A percentile compares a stretch with the other conserved stretches of the same genome.
Evolutionary conservation across 2,888 invertebrate genomes (phyloP).

Genomic region (Torymus auratus): DNA sequence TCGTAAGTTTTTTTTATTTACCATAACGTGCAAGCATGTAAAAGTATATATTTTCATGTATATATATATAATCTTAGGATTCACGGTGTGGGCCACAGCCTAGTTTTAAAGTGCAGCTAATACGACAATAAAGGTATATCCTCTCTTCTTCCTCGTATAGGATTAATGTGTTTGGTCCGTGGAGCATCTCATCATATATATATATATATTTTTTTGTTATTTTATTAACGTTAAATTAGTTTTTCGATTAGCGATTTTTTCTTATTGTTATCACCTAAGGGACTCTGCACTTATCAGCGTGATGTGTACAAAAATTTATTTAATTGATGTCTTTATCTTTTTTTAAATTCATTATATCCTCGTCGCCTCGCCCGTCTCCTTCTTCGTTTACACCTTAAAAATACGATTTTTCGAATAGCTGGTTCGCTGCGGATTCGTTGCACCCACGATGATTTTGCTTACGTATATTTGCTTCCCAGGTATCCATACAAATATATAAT

Average conservation of each 20-base stretch:
- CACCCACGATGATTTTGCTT: conserved; percentile 12
- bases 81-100: conserved; percentile 63
- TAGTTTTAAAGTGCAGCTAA: conserved; percentile 68
- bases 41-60: conserved; percentile 41
- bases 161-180: conserved; percentile 72
- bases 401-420: too few relatives aligned
- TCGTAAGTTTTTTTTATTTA: conserved; percentile 10
- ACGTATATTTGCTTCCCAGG: neutral
- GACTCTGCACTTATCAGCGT: conserved; percentile 59
- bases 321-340: conserved; percentile 36
- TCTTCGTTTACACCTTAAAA: too few relatives aligned
- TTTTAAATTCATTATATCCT: conserved; percentile 17
- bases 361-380: too few relatives aligned
- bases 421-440: neutral
- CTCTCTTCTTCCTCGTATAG: conserved; percentile 13
- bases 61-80: conserved; percentile 21
- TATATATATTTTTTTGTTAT: neutral
- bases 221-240: conserved; percentile 65
- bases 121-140: conserved; percentile 61
- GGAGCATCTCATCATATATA: conserved; percentile 60
- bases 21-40: conserved; percentile 57
- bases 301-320: conserved; percentile 62
- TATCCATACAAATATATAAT: neutral
- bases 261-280: conserved; percentile 58
- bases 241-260: conserved; percentile 65